Evolutionary conservation across 92 coral and sea anemone species (phyloP).

Genomic region (Parazoanthus swiftii): DNA sequence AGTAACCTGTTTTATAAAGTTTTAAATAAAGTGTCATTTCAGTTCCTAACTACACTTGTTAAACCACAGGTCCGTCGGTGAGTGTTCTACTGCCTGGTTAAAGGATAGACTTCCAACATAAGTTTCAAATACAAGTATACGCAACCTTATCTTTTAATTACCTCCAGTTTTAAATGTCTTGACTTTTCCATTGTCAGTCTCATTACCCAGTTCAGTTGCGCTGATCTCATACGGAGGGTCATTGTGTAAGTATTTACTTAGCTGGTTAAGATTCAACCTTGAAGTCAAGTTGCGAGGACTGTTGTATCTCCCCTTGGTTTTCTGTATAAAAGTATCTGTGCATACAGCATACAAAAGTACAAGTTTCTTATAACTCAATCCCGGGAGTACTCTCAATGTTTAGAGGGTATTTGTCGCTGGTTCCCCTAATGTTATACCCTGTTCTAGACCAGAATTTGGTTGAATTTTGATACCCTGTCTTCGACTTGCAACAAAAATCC

Average conservation of each 20-base stretch:
- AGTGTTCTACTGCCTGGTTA: not conserved
- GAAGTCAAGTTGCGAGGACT: constrained; percentile 88
- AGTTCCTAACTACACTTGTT: no score
- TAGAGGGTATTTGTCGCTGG: no score
- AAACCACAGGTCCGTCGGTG: not conserved
- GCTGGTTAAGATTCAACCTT: constrained; percentile 85
- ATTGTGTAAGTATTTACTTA: constrained; percentile 86
- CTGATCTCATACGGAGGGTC: constrained; percentile 86
- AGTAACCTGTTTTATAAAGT: no score
- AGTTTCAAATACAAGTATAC: not conserved
- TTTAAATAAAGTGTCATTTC: no score
- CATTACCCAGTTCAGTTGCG: constrained; percentile 79
- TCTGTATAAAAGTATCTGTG: constrained; percentile 92
- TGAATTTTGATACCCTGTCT: no score
- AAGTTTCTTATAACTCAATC: no score
- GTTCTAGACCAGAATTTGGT: no score
- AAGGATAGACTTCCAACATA: not conserved
- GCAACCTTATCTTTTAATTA: constrained; percentile 11
- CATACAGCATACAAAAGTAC: not conserved
- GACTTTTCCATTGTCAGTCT: constrained; percentile 59
- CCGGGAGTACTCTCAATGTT: no score
- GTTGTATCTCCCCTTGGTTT: constrained; percentile 92
- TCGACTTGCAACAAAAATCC: no score
- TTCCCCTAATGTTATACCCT: no score
- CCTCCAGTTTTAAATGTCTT: constrained; percentile 95